Conservation (phyloP, 2,888 invertebrate genomes). For the Eristalinus sepulchralis region DNA sequence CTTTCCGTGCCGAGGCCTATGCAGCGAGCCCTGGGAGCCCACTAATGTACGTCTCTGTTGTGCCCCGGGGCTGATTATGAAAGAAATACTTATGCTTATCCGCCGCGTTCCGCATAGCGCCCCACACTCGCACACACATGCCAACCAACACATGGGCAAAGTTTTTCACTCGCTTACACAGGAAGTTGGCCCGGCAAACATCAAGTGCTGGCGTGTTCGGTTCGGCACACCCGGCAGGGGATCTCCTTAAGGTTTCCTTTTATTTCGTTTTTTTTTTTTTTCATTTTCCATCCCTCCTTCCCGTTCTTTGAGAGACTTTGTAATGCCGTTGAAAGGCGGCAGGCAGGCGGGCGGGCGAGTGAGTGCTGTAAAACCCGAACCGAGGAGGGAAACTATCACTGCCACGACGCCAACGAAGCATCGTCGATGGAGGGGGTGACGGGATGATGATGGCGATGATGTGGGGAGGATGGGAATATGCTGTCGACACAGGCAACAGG, state of each 20-base stretch:
- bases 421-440: neutral
- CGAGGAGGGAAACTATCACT: neutral
- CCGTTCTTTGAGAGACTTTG: neutral
- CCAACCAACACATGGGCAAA: conserved; percentile 3
- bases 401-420: neutral
- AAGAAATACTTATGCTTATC: conserved; percentile 60
- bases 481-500: neutral
- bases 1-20: conserved; percentile 39
- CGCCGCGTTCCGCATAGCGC: conserved; percentile 17
- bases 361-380: conserved; percentile 5
- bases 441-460: neutral
- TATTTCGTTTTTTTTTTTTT: neutral
- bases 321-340: neutral
- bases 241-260: conserved; percentile 43
- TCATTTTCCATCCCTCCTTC: conserved; percentile 6
- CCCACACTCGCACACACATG: conserved; percentile 13
- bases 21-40: neutral
- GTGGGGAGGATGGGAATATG: neutral
- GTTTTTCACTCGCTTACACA: conserved; percentile 49
- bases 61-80: conserved; percentile 58
- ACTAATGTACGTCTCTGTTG: conserved; percentile 5
- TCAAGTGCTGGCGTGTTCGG: conserved; percentile 24
- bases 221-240: conserved; percentile 9
- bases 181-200: conserved; percentile 41
- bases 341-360: no score